Base-by-base conservation (phyloP, 2,888 invertebrate species). In the Drosophila imparisetae region DNA sequence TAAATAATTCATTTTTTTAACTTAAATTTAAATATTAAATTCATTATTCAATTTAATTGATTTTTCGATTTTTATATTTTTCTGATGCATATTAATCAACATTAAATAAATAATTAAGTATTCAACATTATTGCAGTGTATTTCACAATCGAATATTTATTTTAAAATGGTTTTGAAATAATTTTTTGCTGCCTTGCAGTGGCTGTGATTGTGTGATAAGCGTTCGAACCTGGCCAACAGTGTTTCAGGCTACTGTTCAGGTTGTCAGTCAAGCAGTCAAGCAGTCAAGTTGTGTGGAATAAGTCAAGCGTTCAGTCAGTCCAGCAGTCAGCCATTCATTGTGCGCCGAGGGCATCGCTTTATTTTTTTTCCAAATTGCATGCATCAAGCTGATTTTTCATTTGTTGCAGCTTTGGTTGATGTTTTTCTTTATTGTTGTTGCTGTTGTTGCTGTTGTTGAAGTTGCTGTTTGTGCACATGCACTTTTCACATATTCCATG, bases 321-420 rank as follows among this genome's bases (percentile, higher is more conserved):
- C 18, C 38, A 27, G 58, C 72, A 40, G 69, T 81, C 81, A 73
- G 65, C 74, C 66, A 72, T 66, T 70, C 65, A 24, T 15, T 71
- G 69, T 76, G 69, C 78, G 66, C 62, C 66, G 80, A 69, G 89
- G 86, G 86, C 89, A 80, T 67, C 42, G 21, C 42, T 1, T 21
- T 21, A 6, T 21, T 21, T 42, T 42, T 40, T 82, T 81, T 49
- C 54, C 70, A 82, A 81, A 70, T 89, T 83, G 90, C 89, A 90
- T 90, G 90, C 69, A 68, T 66, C 88, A 90, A 83, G 78, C 88
- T 87, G 90, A 90, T 83, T 86, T 85, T 89, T 89, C 90, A 86
- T 86, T 90, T 85, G 90, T 86, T 90, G 87, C 72, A 86, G 87
- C 82, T 67, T 76, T 72, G 72, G 61, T 79, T 80, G 66, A 50